Base-by-base conservation (phyloP, 2,888 invertebrate species). In the Drosophila affinis region DNA sequence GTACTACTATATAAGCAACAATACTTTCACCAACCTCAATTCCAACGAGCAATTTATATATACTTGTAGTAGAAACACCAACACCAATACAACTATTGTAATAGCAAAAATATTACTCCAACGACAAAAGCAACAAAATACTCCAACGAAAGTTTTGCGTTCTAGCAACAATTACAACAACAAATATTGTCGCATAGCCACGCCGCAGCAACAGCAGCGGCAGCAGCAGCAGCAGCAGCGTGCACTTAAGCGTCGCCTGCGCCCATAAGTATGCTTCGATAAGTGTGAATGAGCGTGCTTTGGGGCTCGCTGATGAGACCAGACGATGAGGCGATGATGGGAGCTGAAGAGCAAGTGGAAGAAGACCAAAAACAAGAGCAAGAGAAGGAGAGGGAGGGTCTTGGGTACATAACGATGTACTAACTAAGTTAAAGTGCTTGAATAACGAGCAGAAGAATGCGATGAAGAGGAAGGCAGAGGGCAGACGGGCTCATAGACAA, bases 221-320 rank as follows among this genome's bases (percentile, higher is more conserved):
- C 46, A 64, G 56, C 69, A 53, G 63, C 72, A 73, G 51, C 62
- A 24, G 34, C 34, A 77, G 48, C 63, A 63, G 55, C 62, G 62
- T 71, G 74, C 78, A 68, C 74, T 78, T 70, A 62, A 70, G 74
- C 55, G 45, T 69, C 78, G 62, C 59, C 62, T 63, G 56, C 78
- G 72, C 84, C 68, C 70, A 65, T 53, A 87, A 84, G 78, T 87
- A 87, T 84, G 75, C 83, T 78, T 69, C 76, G 72, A 77, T 79
- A 78, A 76, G 72, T 75, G 84, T 64, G 68, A 84, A 64, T 52
- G 53, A 46, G 49, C 39, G 55, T 65, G 65, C 65, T 71, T 49
- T 70, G 71, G 7, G 39, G 39, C 14, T 14, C 7, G 39, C 39
- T 39, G 39, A 39, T 39, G 39, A 39, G 39, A 14, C 39, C 14